Evolutionary conservation across 1,140 invertebrate species (phyloP), one percentile per base, ranked within the genome.

Genomic region (Bombus ignitus): DNA sequence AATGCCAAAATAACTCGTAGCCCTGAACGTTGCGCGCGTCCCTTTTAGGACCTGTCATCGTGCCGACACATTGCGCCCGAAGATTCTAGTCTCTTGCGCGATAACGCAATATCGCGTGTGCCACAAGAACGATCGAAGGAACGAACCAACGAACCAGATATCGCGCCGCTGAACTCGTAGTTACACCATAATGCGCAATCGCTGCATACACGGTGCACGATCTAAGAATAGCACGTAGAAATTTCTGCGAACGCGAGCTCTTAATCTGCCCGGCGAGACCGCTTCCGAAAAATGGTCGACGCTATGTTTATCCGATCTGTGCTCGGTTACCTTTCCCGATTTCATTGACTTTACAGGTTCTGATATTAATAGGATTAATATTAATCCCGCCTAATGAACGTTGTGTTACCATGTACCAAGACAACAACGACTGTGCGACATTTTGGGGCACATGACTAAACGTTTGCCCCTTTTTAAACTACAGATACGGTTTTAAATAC

Each of bases 181-280:
- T 86, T 81, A 84, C 66, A 72, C 81, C 68, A 75, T 83, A 47
- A 66, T 44, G 81, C 73, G 81, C 73, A 68, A 83, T 76, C 81
- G 42, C 44, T 42, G 62, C 35, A 37, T 53, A 57, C 44, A 76
- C 72, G 53, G 73, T 73, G 72, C 39, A 72, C 47, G 62, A 32
- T 81, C 77, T 75, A 78, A 73, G 47, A 84, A 84, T 75, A 75
- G 68, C 59, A 13, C 53, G 81, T 37, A 53, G 57, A 68, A 83
- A 70, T 78, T 83, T 70, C 74, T 39, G 62, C 39, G 66, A 70
- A 47, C 75, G 68, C 66, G 76, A 79, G 47, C 44, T 32, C 47
- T 72, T 84, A 72, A 84, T 84, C 75, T 22, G 39, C 25, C 82
- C 32, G 35, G 3, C 65, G 35, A 18, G 28, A 15, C 28, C 37